phyloP scores from a whole-genome alignment of 2,113 vertebrate genomes.

The Channa maculata region DNA sequence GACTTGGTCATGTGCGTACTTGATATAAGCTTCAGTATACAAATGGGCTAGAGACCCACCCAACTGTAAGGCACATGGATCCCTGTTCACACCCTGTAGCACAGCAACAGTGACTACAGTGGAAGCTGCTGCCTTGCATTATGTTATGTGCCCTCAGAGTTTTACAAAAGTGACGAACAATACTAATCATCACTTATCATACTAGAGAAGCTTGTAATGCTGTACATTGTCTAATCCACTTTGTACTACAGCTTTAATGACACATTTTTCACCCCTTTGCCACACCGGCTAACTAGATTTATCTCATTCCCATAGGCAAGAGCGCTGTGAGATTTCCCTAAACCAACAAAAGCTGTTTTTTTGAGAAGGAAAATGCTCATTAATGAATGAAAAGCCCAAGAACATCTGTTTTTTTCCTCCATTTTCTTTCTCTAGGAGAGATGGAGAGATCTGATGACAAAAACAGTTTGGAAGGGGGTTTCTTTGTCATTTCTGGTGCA shows the following conservation, averaged over 20 bases:
- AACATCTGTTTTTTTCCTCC: slow-evolving; percentile 63
- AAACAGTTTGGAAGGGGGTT: slow-evolving; percentile 49
- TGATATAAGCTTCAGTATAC: slow-evolving; percentile 41
- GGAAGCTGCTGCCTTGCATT: neutral
- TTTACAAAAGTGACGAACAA: slow-evolving; percentile 35
- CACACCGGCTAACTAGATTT: slow-evolving; percentile 65
- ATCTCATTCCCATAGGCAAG: slow-evolving; percentile 68
- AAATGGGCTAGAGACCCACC: slow-evolving; percentile 44
- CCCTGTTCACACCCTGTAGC: slow-evolving; percentile 23
- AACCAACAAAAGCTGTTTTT: slow-evolving; percentile 77
- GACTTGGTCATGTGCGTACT: slow-evolving; percentile 50
- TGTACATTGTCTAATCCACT: slow-evolving; percentile 69
- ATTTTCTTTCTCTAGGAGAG: slow-evolving; percentile 60
- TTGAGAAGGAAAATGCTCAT: slow-evolving; percentile 67
- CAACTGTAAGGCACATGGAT: slow-evolving; percentile 41
- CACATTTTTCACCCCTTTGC: slow-evolving; percentile 66
- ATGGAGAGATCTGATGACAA: slow-evolving; percentile 71
- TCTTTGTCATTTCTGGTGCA: slow-evolving; percentile 51
- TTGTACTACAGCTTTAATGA: slow-evolving; percentile 70
- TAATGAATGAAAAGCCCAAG: slow-evolving; percentile 68
- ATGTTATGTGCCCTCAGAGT: slow-evolving; percentile 19
- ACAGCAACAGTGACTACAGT: neutral
- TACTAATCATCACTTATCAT: slow-evolving; percentile 56
- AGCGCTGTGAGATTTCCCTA: slow-evolving; percentile 57
- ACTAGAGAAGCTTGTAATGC: slow-evolving; percentile 29